Evolutionary conservation across 2,113 vertebrate species (phyloP).

Genomic region (Dromiciops gliroides): DNA sequence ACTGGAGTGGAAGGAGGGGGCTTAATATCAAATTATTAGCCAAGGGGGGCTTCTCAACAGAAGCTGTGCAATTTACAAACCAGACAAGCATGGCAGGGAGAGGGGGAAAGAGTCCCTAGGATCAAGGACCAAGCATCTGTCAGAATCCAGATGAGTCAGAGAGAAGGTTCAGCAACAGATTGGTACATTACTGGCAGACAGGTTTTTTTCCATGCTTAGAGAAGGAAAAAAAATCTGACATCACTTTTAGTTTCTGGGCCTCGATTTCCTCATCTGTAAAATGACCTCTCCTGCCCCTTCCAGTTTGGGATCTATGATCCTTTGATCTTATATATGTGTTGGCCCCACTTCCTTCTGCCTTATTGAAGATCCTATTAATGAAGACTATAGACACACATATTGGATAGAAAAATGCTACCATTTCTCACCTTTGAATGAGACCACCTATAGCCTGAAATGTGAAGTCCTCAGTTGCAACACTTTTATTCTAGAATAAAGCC

Average conservation of each 20-base stretch:
- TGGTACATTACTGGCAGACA: background rate
- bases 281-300: background rate
- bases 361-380: background rate
- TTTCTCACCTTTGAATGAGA: background rate
- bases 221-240: background rate
- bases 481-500: background rate
- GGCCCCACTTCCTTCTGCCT: background rate
- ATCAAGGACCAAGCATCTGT: slow-evolving; percentile 3
- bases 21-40: background rate
- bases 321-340: background rate
- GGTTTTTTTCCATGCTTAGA: background rate
- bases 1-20: background rate
- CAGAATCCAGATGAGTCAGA: background rate
- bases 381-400: background rate
- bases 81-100: background rate
- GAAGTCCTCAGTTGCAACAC: background rate
- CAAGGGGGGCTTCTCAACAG: background rate
- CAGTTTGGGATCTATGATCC: background rate
- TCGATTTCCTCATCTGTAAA: background rate
- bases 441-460: background rate
- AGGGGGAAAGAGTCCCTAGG: background rate
- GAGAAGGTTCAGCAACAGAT: background rate
- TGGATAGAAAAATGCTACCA: background rate
- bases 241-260: background rate
- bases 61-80: background rate